These are phyloP conservation scores for Danionella dracula DNA, from an alignment of 2,797 vertebrate species.

Conservation along the genomic window DNA sequence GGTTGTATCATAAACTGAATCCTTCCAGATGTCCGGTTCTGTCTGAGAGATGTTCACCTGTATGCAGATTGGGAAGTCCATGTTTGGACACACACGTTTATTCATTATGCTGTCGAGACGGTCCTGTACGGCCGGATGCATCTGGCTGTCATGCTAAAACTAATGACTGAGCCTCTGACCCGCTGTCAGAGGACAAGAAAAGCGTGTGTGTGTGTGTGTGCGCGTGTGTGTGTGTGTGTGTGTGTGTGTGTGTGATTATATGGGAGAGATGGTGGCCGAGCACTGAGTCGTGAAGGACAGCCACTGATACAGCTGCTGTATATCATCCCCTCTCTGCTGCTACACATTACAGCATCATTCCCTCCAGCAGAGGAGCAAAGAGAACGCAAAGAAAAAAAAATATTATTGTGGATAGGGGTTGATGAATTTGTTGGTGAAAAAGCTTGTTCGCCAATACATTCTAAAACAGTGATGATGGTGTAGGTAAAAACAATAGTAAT, in stretches of 20 bases:
- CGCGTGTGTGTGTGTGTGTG: conserved; percentile 19
- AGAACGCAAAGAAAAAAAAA: background rate
- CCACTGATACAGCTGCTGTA: conserved; percentile 81
- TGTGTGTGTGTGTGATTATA: conserved; percentile 15
- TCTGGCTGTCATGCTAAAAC: conserved; percentile 48
- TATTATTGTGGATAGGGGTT: too few relatives aligned
- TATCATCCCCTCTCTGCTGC: conserved; percentile 88
- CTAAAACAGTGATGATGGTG: background rate
- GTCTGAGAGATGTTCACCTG: conserved; percentile 32
- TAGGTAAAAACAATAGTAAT: too few relatives aligned
- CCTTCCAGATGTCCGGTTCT: background rate
- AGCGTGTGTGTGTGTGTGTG: conserved; percentile 18
- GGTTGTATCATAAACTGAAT: background rate
- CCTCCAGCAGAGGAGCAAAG: conserved; percentile 53
- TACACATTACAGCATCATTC: conserved; percentile 67
- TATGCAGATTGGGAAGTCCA: conserved; percentile 42
- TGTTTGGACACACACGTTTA: conserved; percentile 53
- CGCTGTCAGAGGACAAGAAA: conserved; percentile 19
- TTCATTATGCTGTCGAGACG: conserved; percentile 51
- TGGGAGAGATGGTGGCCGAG: conserved; percentile 65
- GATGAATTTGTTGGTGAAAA: background rate
- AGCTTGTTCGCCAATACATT: too few relatives aligned
- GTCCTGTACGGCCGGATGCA: conserved; percentile 22
- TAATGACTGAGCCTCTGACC: conserved; percentile 50
- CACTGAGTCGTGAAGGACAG: conserved; percentile 89